Evolutionary conservation across 2,113 vertebrate genomes (phyloP).

Genomic region (Ceratotherium simum): DNA sequence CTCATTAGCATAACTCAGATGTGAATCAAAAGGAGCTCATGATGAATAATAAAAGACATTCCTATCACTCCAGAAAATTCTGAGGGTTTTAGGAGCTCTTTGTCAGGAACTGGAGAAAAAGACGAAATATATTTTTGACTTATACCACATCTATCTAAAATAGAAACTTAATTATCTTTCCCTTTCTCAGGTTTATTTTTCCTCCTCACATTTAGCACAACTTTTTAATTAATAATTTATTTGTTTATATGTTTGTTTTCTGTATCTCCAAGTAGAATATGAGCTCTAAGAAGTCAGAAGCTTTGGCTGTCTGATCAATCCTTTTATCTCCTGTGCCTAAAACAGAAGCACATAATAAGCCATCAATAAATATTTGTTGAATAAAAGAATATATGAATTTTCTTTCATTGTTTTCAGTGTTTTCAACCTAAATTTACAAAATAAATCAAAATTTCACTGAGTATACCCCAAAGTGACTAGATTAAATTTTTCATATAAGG

Average conservation of each 20-base stretch:
- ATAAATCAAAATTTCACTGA: background rate
- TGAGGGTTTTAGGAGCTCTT: background rate
- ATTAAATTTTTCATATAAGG: background rate
- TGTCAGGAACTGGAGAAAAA: background rate
- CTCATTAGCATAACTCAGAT: background rate
- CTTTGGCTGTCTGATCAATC: background rate
- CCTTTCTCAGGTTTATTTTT: background rate
- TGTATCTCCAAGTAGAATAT: background rate
- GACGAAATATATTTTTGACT: background rate
- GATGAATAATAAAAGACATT: background rate
- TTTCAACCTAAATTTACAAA: background rate
- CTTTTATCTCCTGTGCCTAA: background rate
- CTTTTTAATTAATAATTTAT: background rate
- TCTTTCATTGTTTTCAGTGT: no score
- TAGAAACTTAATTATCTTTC: background rate
- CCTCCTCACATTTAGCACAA: background rate
- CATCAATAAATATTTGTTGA: background rate
- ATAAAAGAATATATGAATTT: background rate
- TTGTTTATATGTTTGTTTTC: background rate
- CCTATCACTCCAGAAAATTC: background rate
- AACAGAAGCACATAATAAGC: background rate
- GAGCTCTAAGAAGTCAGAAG: background rate
- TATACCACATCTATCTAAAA: background rate
- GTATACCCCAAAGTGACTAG: background rate
- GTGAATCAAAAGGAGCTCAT: background rate